phyloP scores from a whole-genome alignment of 2,113 vertebrate species.

The Neotoma lepida region DNA sequence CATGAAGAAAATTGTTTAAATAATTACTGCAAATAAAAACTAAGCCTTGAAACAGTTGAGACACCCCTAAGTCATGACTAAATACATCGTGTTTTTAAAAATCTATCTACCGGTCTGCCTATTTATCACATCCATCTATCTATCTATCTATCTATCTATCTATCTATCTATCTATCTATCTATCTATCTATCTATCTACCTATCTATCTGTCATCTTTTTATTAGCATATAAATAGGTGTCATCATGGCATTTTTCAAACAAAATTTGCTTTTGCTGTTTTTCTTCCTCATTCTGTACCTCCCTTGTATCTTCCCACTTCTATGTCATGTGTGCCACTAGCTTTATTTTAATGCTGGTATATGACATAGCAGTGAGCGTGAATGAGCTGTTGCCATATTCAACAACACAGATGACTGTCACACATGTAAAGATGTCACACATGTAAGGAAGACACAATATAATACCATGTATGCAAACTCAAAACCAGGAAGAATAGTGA shows the following conservation, averaged over 20 bases:
- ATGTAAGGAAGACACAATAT: not conserved
- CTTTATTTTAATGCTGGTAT: constrained; percentile 9
- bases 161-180: not conserved
- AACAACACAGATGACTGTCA: not conserved
- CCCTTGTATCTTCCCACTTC: not conserved
- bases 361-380: not conserved
- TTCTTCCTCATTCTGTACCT: not conserved
- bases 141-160: no score
- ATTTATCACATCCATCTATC: not conserved
- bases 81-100: not conserved
- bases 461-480: not conserved
- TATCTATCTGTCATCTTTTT: not conserved
- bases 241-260: not conserved
- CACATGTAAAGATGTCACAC: not conserved
- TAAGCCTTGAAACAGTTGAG: constrained; percentile 25
- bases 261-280: not conserved
- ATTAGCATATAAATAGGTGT: not conserved
- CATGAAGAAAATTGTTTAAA: constrained; percentile 10
- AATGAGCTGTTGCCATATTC: not conserved
- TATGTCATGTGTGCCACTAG: not conserved
- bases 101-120: not conserved
- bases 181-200: not conserved
- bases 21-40: constrained; percentile 23
- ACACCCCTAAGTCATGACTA: not conserved
- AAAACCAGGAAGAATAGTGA: not conserved